Percentiles rank a stretch among this genome's conserved stretches.
Conservation (phyloP, 2,888 invertebrate genomes). For the Drosophila longiperda region DNA sequence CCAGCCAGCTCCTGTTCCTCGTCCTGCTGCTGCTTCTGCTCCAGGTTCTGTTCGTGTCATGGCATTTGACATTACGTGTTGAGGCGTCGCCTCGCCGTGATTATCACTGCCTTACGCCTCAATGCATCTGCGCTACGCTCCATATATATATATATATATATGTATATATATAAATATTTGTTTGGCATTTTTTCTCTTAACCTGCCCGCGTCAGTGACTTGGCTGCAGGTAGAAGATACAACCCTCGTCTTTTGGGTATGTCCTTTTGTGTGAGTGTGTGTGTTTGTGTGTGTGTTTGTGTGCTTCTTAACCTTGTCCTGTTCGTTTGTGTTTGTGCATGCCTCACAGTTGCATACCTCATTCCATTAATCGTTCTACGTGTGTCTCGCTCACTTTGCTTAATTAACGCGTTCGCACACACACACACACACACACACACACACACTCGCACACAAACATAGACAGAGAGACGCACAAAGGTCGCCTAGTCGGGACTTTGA, state of each 20-base stretch:
- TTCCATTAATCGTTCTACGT: constrained; percentile 50
- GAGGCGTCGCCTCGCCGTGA: constrained; percentile 75
- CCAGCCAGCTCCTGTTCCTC: constrained; percentile 11
- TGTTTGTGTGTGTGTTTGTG: constrained; percentile 24
- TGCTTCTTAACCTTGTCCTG: constrained; percentile 55
- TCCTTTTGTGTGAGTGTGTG: constrained; percentile 49
- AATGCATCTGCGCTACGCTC: constrained; percentile 67
- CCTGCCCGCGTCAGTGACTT: constrained; percentile 15
- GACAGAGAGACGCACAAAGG: constrained; percentile 56
- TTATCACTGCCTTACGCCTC: constrained; percentile 79
- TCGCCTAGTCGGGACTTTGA: constrained; percentile 69
- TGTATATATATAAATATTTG: background rate
- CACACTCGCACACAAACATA: constrained; percentile 50
- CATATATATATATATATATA: constrained; percentile 3
- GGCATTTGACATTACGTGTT: constrained; percentile 79
- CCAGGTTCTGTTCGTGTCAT: constrained; percentile 52
- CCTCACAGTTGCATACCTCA: constrained; percentile 39
- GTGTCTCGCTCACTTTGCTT: constrained; percentile 80
- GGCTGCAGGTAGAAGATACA: constrained; percentile 62
- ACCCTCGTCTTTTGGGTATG: constrained; percentile 31
- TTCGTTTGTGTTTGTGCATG: constrained; percentile 63
- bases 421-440: constrained; percentile 57
- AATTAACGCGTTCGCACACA: constrained; percentile 73
- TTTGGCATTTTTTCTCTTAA: constrained; percentile 10
- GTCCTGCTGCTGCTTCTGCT: constrained; percentile 15